phyloP scores from a whole-genome alignment of 2,797 vertebrate species.

The Columba guinea region DNA sequence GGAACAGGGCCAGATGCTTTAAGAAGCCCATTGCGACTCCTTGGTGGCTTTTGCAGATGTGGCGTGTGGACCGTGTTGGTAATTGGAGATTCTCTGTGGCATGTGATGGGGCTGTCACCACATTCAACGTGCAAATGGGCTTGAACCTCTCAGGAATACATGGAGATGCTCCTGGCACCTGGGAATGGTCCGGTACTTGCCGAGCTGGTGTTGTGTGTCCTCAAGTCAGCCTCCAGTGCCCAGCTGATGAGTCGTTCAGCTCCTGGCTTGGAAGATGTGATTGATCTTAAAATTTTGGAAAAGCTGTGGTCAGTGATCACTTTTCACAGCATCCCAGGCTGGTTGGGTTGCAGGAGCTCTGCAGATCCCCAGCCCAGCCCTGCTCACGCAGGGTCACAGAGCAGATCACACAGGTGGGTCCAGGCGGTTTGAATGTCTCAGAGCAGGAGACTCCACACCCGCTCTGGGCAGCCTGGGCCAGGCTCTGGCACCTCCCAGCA shows the following conservation, averaged over 20 bases:
- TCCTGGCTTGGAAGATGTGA: background rate
- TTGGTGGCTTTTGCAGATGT: background rate
- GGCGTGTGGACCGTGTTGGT: accelerated
- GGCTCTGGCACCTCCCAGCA: too few species aligned
- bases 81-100: accelerated
- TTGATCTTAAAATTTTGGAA: background rate
- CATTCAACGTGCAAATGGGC: background rate
- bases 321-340: too few species aligned
- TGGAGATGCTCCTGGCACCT: background rate
- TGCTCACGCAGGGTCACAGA: too few species aligned
- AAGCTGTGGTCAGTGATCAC: too few species aligned
- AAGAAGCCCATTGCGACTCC: background rate
- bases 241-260: background rate
- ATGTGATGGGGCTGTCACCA: accelerated
- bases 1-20: background rate
- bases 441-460: too few species aligned
- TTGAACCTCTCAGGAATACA: background rate
- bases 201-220: background rate
- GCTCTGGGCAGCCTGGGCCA: too few species aligned
- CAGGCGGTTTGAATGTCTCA: too few species aligned
- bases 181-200: background rate
- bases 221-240: background rate
- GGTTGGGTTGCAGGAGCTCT: too few species aligned
- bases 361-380: too few species aligned
- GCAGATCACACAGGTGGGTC: too few species aligned